These are phyloP conservation scores for Nyctalus aviator DNA, from an alignment of 2,797 vertebrate species.

Conservation along the genomic window DNA sequence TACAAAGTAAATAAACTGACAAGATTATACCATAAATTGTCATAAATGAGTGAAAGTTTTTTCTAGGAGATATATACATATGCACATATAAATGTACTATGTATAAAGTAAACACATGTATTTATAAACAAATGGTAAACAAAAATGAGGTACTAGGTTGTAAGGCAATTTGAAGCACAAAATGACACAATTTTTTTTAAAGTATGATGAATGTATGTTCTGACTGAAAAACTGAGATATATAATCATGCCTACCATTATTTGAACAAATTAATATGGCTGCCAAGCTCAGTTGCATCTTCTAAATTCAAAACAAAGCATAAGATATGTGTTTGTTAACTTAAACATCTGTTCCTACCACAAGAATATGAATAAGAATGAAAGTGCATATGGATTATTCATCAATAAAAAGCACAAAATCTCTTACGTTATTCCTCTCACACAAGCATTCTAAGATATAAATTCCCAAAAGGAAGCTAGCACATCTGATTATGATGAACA, in stretches of 20 bases:
- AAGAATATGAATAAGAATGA: slow-evolving; percentile 72
- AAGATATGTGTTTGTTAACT: slow-evolving; percentile 79
- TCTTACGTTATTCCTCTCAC: slow-evolving; percentile 57
- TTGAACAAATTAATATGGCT: slow-evolving; percentile 68
- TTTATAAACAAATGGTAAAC: slow-evolving; percentile 31
- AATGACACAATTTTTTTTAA: slow-evolving; percentile 27
- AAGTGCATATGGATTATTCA: slow-evolving; percentile 73
- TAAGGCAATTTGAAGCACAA: slow-evolving; percentile 56
- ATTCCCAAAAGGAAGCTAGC: slow-evolving; percentile 51
- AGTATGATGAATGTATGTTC: background rate
- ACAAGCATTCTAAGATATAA: slow-evolving; percentile 54
- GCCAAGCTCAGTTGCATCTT: slow-evolving; percentile 61
- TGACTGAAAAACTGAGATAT: slow-evolving; percentile 66
- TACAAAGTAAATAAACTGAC: slow-evolving; percentile 61
- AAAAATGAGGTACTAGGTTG: slow-evolving; percentile 6
- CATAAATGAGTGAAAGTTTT: slow-evolving; percentile 57
- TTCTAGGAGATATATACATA: background rate
- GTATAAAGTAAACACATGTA: slow-evolving; percentile 46
- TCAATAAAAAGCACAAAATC: slow-evolving; percentile 66
- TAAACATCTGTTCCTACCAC: slow-evolving; percentile 78
- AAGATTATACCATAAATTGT: slow-evolving; percentile 44
- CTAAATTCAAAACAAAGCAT: slow-evolving; percentile 74
- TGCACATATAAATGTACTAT: background rate
- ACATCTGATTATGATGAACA: slow-evolving; percentile 39
- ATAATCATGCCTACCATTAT: slow-evolving; percentile 34